phyloP scores from a whole-genome alignment of 2,888 invertebrate genomes.

The Podotricha telesiphe region DNA sequence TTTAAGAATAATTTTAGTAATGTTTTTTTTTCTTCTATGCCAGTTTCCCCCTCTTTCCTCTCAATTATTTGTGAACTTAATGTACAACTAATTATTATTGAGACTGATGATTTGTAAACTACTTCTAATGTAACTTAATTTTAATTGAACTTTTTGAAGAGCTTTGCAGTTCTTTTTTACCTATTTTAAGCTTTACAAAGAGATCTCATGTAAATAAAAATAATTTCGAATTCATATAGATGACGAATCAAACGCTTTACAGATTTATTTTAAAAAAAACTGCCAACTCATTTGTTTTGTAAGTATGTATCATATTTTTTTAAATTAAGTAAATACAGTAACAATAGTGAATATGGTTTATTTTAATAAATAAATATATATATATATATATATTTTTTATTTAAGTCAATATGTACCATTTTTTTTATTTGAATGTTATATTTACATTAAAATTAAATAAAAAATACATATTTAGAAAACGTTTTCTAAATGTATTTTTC shows the following conservation, averaged over 20 bases:
- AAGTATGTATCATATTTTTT: not conserved
- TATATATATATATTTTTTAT: too few species aligned
- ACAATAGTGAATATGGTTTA: too few species aligned
- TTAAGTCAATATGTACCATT: too few species aligned
- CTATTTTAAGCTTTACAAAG: conserved; percentile 26
- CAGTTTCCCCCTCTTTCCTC: too few species aligned
- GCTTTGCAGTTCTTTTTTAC: conserved; percentile 19
- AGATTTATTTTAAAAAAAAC: not conserved
- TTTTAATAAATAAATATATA: too few species aligned
- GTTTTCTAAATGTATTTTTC: too few species aligned
- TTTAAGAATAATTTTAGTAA: too few species aligned
- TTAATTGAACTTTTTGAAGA: conserved; percentile 16
- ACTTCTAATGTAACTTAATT: conserved; percentile 27
- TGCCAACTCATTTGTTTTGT: not conserved
- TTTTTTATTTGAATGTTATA: too few species aligned
- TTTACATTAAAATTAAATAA: too few species aligned
- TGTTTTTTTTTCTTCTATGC: too few species aligned
- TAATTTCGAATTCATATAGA: not conserved
- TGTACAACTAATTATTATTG: conserved; percentile 20
- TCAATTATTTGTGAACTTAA: conserved; percentile 12
- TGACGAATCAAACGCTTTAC: not conserved
- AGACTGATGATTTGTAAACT: conserved; percentile 45
- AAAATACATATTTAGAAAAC: too few species aligned
- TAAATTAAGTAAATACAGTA: too few species aligned
- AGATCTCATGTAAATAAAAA: conserved; percentile 35